Evolutionary conservation across 2,888 invertebrate genomes (phyloP), one percentile per base, ranked within the genome.

Genomic region (Drosophila niveifrons): DNA sequence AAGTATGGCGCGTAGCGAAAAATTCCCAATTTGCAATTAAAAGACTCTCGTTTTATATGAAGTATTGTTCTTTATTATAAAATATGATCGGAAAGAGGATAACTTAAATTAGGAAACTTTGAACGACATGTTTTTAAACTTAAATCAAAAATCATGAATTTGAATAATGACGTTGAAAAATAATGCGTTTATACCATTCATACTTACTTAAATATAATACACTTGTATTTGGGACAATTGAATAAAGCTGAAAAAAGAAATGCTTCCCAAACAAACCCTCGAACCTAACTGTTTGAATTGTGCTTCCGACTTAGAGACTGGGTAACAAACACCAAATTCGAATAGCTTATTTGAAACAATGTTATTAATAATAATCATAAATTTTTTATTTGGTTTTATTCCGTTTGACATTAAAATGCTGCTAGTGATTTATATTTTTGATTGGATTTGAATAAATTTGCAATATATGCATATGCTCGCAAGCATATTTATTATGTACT

Each of bases 361-460:
- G 56, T 64, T 62, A 68, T 68, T 80, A 65, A 88, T 88, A 86
- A 76, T 82, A 88, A 74, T 82, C 84, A 77, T 86, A 83, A 86
- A 86, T 67, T 66, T 66, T 83, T 72, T 83, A 86, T 82, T 82
- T 82, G 70, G 61, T 76, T 87, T 85, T 78, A 65, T 71, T 67
- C 66, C 57, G 39, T 31, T 87, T 75, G 88, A 83, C 89, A 89
- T 84, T 87, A 81, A 81, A 83, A 83, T 83, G 83, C 84, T 70
- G 88, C 84, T 83, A 83, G 65, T 72, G 81, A 74, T 84, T 75
- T 87, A 84, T 79, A 67, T 57, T 78, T 71, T 80, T 62, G 73
- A 86, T 76, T 83, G 72, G 71, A 80, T 73, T 82, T 80, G 87
- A 82, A 88, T 82, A 82, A 82, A 75, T 66, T 88, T 74, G 66